A percentile compares a stretch with the other conserved stretches of the same genome.
These are phyloP conservation scores for Dermolepida albohirtum DNA, from an alignment of 2,888 invertebrate species.

Conservation along the genomic window DNA sequence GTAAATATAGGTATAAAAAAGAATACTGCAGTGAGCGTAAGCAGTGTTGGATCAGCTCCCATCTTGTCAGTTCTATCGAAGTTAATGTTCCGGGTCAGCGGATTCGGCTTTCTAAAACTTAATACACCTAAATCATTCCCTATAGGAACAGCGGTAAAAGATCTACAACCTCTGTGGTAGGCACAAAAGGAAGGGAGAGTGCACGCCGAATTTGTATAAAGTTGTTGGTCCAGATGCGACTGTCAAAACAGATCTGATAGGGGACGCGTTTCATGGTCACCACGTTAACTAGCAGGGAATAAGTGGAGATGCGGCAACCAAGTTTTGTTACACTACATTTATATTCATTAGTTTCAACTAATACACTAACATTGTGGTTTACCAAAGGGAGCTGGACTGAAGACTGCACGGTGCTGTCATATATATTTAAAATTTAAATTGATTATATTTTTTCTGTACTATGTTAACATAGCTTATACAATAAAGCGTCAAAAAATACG, in stretches of 20 bases:
- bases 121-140: conserved; percentile 42
- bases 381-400: conserved; percentile 30
- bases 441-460: not conserved
- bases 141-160: conserved; percentile 30
- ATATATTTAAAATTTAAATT: conserved; percentile 13
- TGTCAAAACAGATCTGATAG: conserved; percentile 36
- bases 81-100: conserved; percentile 40
- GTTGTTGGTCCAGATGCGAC: conserved; percentile 40
- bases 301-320: conserved; percentile 17
- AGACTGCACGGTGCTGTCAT: conserved; percentile 7
- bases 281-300: conserved; percentile 29
- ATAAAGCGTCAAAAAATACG: too few species aligned
- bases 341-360: conserved; percentile 40
- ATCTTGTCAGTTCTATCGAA: conserved; percentile 28
- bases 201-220: conserved; percentile 36
- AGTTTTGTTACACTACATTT: conserved; percentile 37
- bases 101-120: conserved; percentile 38
- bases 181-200: conserved; percentile 27
- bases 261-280: conserved; percentile 26
- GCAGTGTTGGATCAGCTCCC: not conserved
- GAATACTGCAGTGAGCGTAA: too few species aligned
- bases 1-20: too few species aligned
- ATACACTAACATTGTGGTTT: conserved; percentile 38
- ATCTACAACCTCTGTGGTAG: conserved; percentile 34
- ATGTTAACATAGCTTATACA: too few species aligned